Percentiles rank a stretch among this genome's conserved stretches.
These are phyloP conservation scores for Coelinius sp. DNA, from an alignment of 2,888 invertebrate genomes.

Conservation along the genomic window DNA sequence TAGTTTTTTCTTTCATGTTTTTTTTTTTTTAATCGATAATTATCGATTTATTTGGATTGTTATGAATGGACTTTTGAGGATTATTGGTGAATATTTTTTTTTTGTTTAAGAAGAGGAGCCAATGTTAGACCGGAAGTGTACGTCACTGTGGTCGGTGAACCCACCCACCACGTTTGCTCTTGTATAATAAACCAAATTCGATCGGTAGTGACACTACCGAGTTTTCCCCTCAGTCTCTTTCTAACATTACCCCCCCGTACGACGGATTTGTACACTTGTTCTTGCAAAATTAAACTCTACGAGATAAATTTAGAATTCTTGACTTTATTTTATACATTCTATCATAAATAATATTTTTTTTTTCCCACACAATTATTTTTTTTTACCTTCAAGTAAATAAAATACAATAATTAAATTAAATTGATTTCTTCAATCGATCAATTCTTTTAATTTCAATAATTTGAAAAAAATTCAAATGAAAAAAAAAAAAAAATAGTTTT, in stretches of 20 bases:
- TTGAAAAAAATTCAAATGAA: too few species aligned
- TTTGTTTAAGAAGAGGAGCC: not conserved
- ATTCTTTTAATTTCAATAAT: not conserved
- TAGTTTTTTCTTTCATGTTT: not conserved
- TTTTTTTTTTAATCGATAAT: too few species aligned
- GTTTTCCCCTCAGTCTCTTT: conserved; percentile 37
- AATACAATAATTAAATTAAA: not conserved
- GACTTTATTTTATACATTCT: not conserved
- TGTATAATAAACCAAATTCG: conserved; percentile 70
- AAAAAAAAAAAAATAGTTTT: too few species aligned
- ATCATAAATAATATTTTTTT: not conserved
- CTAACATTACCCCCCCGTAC: not conserved
- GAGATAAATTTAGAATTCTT: conserved; percentile 7
- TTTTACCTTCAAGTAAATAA: not conserved
- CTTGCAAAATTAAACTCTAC: conserved; percentile 2
- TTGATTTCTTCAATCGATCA: not conserved
- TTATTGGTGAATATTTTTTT: not conserved
- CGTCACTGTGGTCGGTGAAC: conserved; percentile 66
- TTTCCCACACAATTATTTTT: not conserved
- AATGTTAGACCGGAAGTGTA: conserved; percentile 5
- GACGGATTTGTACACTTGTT: conserved; percentile 11
- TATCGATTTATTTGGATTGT: not conserved
- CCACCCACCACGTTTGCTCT: conserved; percentile 61
- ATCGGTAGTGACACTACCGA: conserved; percentile 60
- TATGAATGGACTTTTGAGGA: not conserved